Percentiles rank a stretch among this genome's conserved stretches.
Conservation (phyloP, 2,797 vertebrate genomes). For the Sardinella longiceps region DNA sequence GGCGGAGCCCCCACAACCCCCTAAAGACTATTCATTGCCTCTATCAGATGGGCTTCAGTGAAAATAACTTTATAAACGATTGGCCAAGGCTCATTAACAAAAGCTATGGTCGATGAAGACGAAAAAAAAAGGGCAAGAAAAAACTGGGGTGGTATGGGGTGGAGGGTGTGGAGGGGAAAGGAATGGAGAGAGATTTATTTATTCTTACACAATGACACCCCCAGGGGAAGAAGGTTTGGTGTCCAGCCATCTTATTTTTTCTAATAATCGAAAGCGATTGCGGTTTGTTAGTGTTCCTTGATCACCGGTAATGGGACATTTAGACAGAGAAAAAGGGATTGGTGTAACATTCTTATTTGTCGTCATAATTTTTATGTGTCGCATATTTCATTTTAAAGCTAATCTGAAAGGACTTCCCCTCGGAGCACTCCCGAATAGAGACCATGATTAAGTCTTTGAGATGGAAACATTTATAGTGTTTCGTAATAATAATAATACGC, state of each 20-base stretch:
- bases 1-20: slow-evolving; percentile 40
- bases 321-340: slow-evolving; percentile 28
- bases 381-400: slow-evolving; percentile 43
- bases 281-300: slow-evolving; percentile 48
- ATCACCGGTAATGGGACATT: slow-evolving; percentile 40
- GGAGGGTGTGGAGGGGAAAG: not conserved
- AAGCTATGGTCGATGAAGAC: slow-evolving; percentile 50
- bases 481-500: slow-evolving; percentile 14
- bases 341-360: slow-evolving; percentile 1
- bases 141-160: not conserved
- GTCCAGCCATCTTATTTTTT: slow-evolving; percentile 49
- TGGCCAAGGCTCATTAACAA: slow-evolving; percentile 60
- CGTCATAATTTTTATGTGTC: slow-evolving; percentile 43
- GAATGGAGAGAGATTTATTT: slow-evolving; percentile 45
- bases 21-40: slow-evolving; percentile 15
- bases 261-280: slow-evolving; percentile 40
- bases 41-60: slow-evolving; percentile 55
- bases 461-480: not conserved
- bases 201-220: slow-evolving; percentile 46
- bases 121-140: slow-evolving; percentile 10
- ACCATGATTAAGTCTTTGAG: slow-evolving; percentile 30
- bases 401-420: not conserved
- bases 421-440: not conserved
- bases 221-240: slow-evolving; percentile 43
- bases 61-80: slow-evolving; percentile 54